Evolutionary conservation across 2,888 invertebrate species (phyloP).

Genomic region (Leptopilina syphax): DNA sequence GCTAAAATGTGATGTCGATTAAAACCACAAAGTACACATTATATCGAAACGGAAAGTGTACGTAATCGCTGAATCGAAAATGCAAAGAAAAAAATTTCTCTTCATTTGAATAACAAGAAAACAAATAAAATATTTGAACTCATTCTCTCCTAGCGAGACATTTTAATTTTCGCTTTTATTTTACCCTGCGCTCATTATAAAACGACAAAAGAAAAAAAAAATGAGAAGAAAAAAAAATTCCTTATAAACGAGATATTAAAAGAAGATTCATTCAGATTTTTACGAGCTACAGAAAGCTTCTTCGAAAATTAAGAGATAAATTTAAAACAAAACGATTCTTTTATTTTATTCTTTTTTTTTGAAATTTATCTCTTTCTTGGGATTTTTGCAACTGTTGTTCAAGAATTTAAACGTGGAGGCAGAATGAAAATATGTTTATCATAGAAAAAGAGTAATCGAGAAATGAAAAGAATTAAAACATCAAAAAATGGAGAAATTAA

Average conservation of each 20-base stretch:
- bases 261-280: too few species aligned
- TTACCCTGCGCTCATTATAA: neutral
- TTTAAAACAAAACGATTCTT: too few species aligned
- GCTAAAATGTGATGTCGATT: neutral
- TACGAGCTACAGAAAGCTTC: too few species aligned
- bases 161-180: neutral
- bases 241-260: neutral
- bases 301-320: too few species aligned
- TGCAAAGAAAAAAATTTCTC: neutral
- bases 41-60: neutral
- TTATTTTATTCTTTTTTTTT: too few species aligned
- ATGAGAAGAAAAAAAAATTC: neutral
- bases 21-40: neutral
- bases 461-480: too few species aligned
- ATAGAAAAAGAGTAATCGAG: too few species aligned
- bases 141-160: neutral
- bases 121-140: neutral
- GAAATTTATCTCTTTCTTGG: too few species aligned
- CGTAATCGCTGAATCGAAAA: neutral
- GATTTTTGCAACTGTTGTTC: too few species aligned
- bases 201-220: neutral
- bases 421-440: too few species aligned
- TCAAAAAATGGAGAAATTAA: too few species aligned
- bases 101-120: constrained; percentile 1
- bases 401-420: too few species aligned